Conservation (phyloP, 1,140 invertebrate species). For the Drosophila pandora region DNA sequence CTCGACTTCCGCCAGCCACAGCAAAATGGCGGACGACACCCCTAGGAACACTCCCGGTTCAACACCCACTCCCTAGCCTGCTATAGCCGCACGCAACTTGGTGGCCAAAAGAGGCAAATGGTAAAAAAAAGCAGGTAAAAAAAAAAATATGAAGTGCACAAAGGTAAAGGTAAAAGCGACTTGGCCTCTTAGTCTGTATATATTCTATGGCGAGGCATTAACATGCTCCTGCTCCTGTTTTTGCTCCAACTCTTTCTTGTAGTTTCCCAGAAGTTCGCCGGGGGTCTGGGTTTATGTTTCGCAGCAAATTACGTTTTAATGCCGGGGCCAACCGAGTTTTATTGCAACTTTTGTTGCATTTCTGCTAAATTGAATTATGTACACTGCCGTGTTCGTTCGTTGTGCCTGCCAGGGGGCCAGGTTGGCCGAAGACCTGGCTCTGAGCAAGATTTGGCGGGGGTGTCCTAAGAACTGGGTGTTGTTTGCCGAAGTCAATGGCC, state of each 20-base stretch:
- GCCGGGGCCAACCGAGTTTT: slow-evolving; percentile 62
- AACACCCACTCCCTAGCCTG: slow-evolving; percentile 9
- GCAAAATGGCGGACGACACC: slow-evolving; percentile 24
- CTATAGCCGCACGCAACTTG: slow-evolving; percentile 26
- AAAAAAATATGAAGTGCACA: slow-evolving; percentile 42
- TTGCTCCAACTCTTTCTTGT: slow-evolving; percentile 14
- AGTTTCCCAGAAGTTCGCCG: slow-evolving; percentile 45
- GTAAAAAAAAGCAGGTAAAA: slow-evolving; percentile 10
- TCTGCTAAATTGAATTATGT: slow-evolving; percentile 74
- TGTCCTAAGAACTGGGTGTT: slow-evolving; percentile 2
- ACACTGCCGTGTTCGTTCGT: slow-evolving; percentile 29
- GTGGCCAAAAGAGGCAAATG: slow-evolving; percentile 2
- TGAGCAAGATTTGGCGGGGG: not conserved
- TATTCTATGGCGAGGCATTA: slow-evolving; percentile 44
- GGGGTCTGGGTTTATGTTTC: slow-evolving; percentile 40
- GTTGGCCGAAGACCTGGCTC: not conserved
- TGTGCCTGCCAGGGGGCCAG: not conserved
- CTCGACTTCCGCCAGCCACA: slow-evolving; percentile 82
- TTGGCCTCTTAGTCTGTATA: slow-evolving; percentile 17
- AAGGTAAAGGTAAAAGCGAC: slow-evolving; percentile 54
- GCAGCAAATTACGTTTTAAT: slow-evolving; percentile 74
- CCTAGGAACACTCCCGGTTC: slow-evolving; percentile 3
- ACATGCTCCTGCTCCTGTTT: slow-evolving; percentile 18
- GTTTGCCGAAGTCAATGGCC: slow-evolving; percentile 31
- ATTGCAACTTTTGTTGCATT: slow-evolving; percentile 77